A percentile compares a stretch with the other conserved stretches of the same genome.
Conservation (phyloP, 2,113 vertebrate genomes). For the Thermophis baileyi region DNA sequence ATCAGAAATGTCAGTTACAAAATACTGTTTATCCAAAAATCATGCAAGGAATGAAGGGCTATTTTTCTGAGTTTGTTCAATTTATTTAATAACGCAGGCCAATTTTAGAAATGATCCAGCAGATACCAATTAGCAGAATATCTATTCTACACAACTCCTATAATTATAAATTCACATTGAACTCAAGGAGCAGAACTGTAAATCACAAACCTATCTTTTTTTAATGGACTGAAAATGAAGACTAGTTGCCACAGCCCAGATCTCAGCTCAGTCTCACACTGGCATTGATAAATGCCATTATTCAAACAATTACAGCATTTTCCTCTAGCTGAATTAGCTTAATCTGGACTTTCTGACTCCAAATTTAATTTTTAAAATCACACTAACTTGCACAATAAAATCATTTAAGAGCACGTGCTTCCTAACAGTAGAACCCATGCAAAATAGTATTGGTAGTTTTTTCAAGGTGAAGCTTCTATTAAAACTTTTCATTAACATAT, state of each 20-base stretch:
- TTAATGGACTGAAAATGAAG: not conserved
- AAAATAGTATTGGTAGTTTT: not conserved
- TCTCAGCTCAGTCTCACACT: not conserved
- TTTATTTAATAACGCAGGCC: not conserved
- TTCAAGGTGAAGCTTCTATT: not conserved
- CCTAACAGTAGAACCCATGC: not conserved
- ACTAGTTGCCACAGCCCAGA: not conserved
- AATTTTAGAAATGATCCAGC: not conserved
- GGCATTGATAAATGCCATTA: not conserved
- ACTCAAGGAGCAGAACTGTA: not conserved
- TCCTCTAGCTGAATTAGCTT: not conserved
- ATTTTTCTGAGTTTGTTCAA: not conserved
- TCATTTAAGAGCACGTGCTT: not conserved
- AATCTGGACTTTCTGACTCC: not conserved
- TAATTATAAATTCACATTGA: not conserved
- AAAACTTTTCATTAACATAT: not conserved
- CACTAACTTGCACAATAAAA: not conserved
- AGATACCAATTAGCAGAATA: not conserved
- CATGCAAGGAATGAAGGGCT: not conserved
- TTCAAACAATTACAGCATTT: not conserved
- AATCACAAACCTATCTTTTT: not conserved
- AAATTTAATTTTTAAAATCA: not conserved
- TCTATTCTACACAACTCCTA: not conserved
- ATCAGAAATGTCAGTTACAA: not conserved
- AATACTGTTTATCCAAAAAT: not conserved